Evolutionary conservation across 1,140 invertebrate genomes (phyloP).

Genomic region (Pseudomyrmex concolor): DNA sequence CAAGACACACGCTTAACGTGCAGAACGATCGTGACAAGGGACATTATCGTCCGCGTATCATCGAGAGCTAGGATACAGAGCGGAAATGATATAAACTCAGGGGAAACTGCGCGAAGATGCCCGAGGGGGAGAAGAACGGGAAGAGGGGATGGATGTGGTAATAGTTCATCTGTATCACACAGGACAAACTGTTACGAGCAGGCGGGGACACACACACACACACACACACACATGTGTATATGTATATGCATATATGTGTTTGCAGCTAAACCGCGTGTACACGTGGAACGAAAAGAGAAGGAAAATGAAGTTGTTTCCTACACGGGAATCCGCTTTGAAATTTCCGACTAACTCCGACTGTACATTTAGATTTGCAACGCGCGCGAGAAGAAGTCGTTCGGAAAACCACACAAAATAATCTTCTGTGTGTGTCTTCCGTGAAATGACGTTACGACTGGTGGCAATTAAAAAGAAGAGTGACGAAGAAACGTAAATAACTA

Average conservation of each 20-base stretch:
- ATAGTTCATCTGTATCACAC: constrained; percentile 50
- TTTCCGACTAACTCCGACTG: constrained; percentile 33
- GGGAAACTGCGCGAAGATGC: constrained; percentile 43
- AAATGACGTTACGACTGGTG: not conserved
- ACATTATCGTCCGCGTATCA: constrained; percentile 49
- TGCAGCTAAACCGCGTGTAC: constrained; percentile 35
- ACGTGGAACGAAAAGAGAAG: constrained; percentile 63
- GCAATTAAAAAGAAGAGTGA: not conserved
- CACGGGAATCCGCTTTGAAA: constrained; percentile 67
- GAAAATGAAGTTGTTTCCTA: constrained; percentile 73
- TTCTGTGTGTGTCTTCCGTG: not conserved
- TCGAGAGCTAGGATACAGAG: constrained; percentile 41
- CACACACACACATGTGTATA: constrained; percentile 32
- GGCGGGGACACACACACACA: constrained; percentile 30
- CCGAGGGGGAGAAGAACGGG: not conserved
- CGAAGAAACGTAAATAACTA: not conserved
- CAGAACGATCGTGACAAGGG: constrained; percentile 47
- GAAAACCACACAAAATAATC: not conserved
- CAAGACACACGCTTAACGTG: constrained; percentile 54
- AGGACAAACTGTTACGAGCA: constrained; percentile 57
- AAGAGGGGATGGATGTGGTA: not conserved
- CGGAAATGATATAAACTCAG: constrained; percentile 47
- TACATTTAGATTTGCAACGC: constrained; percentile 50
- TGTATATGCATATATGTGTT: too few species aligned
- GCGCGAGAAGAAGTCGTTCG: constrained; percentile 45